Base-by-base conservation (phyloP, 2,797 vertebrate species). In the Helostoma temminkii region DNA sequence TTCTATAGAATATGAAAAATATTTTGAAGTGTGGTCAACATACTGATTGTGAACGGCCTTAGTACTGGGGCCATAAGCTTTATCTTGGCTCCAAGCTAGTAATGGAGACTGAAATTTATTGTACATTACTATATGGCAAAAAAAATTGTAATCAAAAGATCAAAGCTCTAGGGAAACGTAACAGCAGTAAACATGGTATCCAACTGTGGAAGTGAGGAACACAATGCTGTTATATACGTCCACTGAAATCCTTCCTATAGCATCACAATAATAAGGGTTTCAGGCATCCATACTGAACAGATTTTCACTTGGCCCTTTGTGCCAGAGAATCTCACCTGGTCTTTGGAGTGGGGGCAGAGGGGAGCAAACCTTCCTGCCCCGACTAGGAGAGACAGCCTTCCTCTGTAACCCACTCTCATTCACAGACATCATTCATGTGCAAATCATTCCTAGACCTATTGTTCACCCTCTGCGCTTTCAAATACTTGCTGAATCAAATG, bases 401-500 rank as follows among this genome's bases (percentile, higher is more conserved):
- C 85, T 92, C 89, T 90, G 88, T 90, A 89, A 91, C 87, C 84
- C 90, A 90, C 90, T 83, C 86, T 85, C 87, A 93, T 93, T 94
- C 91, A 93, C 80, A 88, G 88, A 90, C 88, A 46, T 87, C 88
- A 94, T 94, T 94, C 93, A 94, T 94, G 93, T 93, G 93, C 91
- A 93, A 94, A 94, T 94, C 80, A 88, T 85, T 83, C 82, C 63
- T 76, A 77, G 71, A 67, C 62, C 83, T 60, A 91, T 93, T 94
- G 91, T 93, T 85, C 90, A 80, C 62, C 69, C 82, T 14, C 82
- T 79, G 79, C 64, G 72, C 87, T 87, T 88, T 86, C 82, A 91
- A 85, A 92, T 92, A 92, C 90, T 91, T 90, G 86, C 85, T 90
- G 83, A 92, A 93, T 89, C 83, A 82, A 92, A 87, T 84, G 86